Evolutionary conservation across 2,797 vertebrate genomes (phyloP).

Genomic region (Pangasius larnaudii): DNA sequence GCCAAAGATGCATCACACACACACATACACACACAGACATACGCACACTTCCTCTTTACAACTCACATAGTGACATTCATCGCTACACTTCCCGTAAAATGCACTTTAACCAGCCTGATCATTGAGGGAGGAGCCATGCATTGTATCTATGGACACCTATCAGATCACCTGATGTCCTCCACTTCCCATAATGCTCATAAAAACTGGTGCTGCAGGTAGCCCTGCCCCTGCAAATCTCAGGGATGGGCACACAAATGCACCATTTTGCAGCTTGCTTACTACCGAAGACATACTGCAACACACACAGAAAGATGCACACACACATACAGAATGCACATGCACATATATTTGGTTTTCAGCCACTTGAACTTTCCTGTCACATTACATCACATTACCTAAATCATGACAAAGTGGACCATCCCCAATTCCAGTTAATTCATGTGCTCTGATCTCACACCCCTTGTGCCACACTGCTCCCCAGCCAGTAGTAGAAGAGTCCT

Average conservation of each 20-base stretch:
- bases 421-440: neutral
- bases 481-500: neutral
- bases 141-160: constrained; percentile 29
- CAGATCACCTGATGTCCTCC: constrained; percentile 36
- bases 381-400: neutral
- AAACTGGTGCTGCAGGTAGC: constrained; percentile 20
- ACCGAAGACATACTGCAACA: neutral
- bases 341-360: neutral
- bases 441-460: neutral
- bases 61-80: constrained; percentile 36
- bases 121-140: constrained; percentile 31
- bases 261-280: constrained; percentile 7
- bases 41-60: constrained; percentile 11
- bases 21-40: constrained; percentile 42
- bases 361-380: neutral
- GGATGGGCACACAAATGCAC: neutral
- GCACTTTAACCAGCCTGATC: constrained; percentile 33
- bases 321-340: neutral
- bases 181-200: constrained; percentile 31
- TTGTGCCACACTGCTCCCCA: neutral
- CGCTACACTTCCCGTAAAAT: constrained; percentile 25
- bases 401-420: neutral
- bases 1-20: constrained; percentile 22
- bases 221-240: constrained; percentile 8
- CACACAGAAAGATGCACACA: neutral